Conservation (phyloP, 1,140 invertebrate species). For the Orchesella cincta region DNA sequence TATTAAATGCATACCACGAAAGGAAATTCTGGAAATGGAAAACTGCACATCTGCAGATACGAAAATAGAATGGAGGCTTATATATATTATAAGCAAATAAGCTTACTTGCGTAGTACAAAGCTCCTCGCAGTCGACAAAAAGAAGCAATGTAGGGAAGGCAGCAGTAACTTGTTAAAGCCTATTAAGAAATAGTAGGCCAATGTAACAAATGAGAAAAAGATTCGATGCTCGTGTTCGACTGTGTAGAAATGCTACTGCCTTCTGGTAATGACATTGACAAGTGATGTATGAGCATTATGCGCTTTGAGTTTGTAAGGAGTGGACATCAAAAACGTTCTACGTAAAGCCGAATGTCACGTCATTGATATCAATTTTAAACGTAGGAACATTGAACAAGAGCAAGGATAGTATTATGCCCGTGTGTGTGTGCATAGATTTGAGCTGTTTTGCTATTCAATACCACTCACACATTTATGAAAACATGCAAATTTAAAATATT, state of each 20-base stretch:
- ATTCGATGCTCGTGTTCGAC: too few species aligned
- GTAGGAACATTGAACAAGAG: neutral
- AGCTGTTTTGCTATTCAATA: neutral
- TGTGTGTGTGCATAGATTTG: neutral
- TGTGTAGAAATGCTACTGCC: slow-evolving; percentile 7
- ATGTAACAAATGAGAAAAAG: slow-evolving; percentile 5
- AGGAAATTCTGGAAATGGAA: neutral
- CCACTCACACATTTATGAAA: neutral
- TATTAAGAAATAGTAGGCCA: neutral
- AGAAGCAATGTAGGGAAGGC: neutral
- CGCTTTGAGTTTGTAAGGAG: neutral
- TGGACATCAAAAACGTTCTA: slow-evolving; percentile 3
- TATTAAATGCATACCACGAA: neutral
- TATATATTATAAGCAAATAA: neutral
- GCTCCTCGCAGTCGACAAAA: neutral
- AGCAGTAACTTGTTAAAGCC: too few species aligned
- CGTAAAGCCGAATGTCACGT: neutral
- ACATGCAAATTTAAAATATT: neutral
- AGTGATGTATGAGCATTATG: neutral
- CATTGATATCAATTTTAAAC: neutral
- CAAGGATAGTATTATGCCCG: neutral
- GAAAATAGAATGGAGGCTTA: neutral
- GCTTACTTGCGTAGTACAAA: neutral
- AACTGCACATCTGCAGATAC: neutral
- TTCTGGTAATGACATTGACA: slow-evolving; percentile 20